Evolutionary conservation across 2,888 invertebrate genomes (phyloP).

Genomic region (Ctena decussata): DNA sequence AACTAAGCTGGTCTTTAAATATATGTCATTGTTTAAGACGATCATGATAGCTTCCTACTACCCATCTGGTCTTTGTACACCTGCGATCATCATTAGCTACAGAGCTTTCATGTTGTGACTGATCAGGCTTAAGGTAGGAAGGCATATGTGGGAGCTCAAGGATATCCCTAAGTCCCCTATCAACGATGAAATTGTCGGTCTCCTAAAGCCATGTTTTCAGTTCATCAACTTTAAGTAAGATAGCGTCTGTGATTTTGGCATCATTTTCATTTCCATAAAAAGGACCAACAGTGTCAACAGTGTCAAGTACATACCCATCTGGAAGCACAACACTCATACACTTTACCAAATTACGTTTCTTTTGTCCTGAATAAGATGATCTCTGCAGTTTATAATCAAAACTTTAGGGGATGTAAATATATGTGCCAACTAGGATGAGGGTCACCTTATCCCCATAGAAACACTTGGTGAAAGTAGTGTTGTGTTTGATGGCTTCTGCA

Average conservation of each 20-base stretch:
- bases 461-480: slow-evolving; percentile 16
- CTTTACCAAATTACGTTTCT: slow-evolving; percentile 7
- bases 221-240: slow-evolving; percentile 9
- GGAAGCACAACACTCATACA: slow-evolving; percentile 20
- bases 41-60: slow-evolving; percentile 26
- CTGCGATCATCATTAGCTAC: neutral
- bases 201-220: slow-evolving; percentile 6
- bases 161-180: slow-evolving; percentile 9
- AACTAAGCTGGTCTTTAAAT: neutral
- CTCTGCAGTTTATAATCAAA: neutral
- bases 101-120: slow-evolving; percentile 7
- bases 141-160: slow-evolving; percentile 5
- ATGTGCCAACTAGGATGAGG: slow-evolving; percentile 12
- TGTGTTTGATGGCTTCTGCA: neutral
- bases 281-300: slow-evolving; percentile 10
- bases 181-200: slow-evolving; percentile 20
- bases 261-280: slow-evolving; percentile 20
- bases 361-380: slow-evolving; percentile 8
- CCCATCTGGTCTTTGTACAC: slow-evolving; percentile 15
- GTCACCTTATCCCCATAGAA: slow-evolving; percentile 18
- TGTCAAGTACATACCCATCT: slow-evolving; percentile 16
- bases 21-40: too few species aligned
- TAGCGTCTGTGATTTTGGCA: slow-evolving; percentile 20
- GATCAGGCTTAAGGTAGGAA: neutral
- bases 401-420: slow-evolving; percentile 18